Evolutionary conservation across 2,888 invertebrate species (phyloP).

Genomic region (Cecidostiba fungosa): DNA sequence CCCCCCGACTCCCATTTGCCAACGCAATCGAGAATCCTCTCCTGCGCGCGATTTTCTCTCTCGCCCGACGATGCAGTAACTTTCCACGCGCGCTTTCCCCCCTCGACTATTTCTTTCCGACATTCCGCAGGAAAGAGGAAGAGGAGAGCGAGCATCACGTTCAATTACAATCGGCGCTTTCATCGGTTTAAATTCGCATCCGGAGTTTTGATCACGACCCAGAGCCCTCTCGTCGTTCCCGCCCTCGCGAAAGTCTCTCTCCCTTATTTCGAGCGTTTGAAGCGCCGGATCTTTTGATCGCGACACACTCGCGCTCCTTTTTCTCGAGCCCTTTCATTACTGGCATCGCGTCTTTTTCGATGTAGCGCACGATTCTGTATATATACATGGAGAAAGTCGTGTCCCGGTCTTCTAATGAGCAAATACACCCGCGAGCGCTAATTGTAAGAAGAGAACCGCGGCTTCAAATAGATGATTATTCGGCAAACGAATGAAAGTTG

Average conservation of each 20-base stretch:
- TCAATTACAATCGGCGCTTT: slow-evolving; percentile 73
- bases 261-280: slow-evolving; percentile 47
- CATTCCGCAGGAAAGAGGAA: background rate
- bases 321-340: slow-evolving; percentile 55
- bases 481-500: background rate
- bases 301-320: slow-evolving; percentile 42
- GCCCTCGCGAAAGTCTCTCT: background rate
- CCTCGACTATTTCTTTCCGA: background rate
- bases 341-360: slow-evolving; percentile 25
- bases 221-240: slow-evolving; percentile 49
- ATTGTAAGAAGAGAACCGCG: background rate
- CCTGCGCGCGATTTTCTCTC: background rate
- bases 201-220: slow-evolving; percentile 72
- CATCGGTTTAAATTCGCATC: slow-evolving; percentile 70
- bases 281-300: slow-evolving; percentile 63
- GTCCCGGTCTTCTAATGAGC: background rate
- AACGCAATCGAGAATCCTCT: background rate
- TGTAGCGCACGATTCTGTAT: background rate
- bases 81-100: background rate
- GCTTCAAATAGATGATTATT: background rate
- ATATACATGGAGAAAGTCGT: background rate
- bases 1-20: background rate
- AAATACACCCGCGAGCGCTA: background rate
- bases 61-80: background rate
- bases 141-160: slow-evolving; percentile 60